Evolutionary conservation across 2,797 vertebrate species (phyloP).

Genomic region (Emydoidea blandingii): DNA sequence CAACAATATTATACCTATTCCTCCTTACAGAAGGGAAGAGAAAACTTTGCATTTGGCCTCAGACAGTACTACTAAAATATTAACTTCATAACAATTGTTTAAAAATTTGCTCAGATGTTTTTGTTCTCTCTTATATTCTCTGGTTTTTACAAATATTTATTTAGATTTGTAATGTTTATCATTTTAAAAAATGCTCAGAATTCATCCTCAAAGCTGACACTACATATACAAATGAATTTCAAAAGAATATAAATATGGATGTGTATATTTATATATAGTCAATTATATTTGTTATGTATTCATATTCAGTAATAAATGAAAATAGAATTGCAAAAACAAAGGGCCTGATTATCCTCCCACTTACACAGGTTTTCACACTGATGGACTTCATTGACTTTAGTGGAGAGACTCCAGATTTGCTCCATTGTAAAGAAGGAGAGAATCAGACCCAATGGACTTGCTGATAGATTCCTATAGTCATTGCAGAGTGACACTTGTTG

Average conservation of each 20-base stretch:
- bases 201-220: neutral
- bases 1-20: neutral
- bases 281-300: neutral
- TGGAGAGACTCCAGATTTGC: no score
- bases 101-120: neutral
- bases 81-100: neutral
- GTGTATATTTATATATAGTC: neutral
- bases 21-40: neutral
- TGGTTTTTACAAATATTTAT: neutral
- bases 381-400: no score
- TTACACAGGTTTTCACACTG: no score
- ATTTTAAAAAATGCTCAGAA: neutral
- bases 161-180: neutral
- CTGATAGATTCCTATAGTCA: neutral
- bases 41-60: neutral
- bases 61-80: neutral
- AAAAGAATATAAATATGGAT: neutral
- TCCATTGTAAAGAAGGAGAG: no score
- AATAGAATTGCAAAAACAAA: no score
- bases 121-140: neutral
- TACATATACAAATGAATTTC: neutral
- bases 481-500: neutral
- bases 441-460: neutral
- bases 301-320: neutral
- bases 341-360: no score